These are phyloP conservation scores for Anas acuta DNA, from an alignment of 2,797 vertebrate genomes.

Conservation along the genomic window DNA sequence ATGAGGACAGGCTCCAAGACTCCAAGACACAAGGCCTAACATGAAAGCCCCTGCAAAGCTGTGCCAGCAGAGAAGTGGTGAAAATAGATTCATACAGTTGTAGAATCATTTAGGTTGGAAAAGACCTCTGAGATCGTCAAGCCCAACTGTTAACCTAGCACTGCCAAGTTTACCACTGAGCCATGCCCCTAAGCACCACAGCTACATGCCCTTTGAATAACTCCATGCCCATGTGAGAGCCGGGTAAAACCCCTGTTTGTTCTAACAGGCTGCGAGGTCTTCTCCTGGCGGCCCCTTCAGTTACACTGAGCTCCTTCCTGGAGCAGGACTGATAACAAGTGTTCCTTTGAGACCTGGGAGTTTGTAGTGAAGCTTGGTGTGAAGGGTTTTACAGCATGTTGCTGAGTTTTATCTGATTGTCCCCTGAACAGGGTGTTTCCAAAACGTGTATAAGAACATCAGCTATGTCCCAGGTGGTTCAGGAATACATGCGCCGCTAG, in stretches of 20 bases:
- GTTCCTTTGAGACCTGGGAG: not conserved
- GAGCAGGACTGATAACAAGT: not conserved
- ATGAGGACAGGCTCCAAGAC: not conserved
- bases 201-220: too few relatives aligned
- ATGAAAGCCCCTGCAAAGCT: not conserved
- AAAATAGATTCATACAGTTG: not conserved
- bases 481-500: not conserved
- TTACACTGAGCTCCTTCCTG: not conserved
- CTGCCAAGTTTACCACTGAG: too few relatives aligned
- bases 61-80: not conserved
- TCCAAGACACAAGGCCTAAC: not conserved
- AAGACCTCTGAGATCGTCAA: too few relatives aligned
- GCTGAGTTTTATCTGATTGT: not conserved
- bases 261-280: not conserved
- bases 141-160: too few relatives aligned
- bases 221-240: not conserved
- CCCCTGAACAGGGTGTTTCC: not conserved
- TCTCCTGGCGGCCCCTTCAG: not conserved
- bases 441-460: not conserved
- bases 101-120: too few relatives aligned
- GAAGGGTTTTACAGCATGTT: not conserved
- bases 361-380: not conserved
- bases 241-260: not conserved
- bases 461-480: not conserved
- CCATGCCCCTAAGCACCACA: too few relatives aligned